Percentiles rank a stretch among this genome's conserved stretches.
These are phyloP conservation scores for Acanthosepion esculentum DNA, from an alignment of 2,888 invertebrate genomes.

Conservation along the genomic window DNA sequence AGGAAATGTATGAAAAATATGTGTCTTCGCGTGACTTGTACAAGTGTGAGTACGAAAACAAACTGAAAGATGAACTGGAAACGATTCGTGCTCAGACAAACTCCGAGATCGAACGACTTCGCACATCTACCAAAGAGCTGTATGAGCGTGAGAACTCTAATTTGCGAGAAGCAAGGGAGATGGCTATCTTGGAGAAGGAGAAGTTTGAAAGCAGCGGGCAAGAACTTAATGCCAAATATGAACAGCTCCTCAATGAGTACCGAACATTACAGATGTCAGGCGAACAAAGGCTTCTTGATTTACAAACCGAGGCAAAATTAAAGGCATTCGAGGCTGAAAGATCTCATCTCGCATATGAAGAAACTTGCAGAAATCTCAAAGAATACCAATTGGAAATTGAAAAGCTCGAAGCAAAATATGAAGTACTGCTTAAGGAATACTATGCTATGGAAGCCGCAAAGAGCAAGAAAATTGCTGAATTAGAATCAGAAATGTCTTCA, in stretches of 20 bases:
- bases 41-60: conserved; percentile 73
- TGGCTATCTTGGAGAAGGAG: conserved; percentile 72
- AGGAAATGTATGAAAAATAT: conserved; percentile 75
- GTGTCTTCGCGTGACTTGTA: conserved; percentile 73
- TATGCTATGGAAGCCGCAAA: conserved; percentile 70
- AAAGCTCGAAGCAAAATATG: conserved; percentile 73
- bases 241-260: conserved; percentile 71
- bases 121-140: conserved; percentile 72
- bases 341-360: conserved; percentile 72
- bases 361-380: conserved; percentile 70
- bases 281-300: conserved; percentile 68
- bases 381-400: conserved; percentile 73
- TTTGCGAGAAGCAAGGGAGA: conserved; percentile 72
- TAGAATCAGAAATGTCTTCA: conserved; percentile 70
- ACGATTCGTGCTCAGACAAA: conserved; percentile 71
- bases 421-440: conserved; percentile 74
- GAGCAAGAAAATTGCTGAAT: conserved; percentile 70
- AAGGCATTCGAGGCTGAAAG: conserved; percentile 74
- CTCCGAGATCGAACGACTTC: conserved; percentile 72
- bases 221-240: conserved; percentile 70
- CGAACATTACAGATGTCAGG: conserved; percentile 68
- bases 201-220: conserved; percentile 66
- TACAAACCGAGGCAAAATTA: conserved; percentile 73
- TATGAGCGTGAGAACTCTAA: conserved; percentile 75
- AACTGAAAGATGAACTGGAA: conserved; percentile 72